Evolutionary conservation across 2,888 invertebrate genomes (phyloP), one percentile per base, ranked within the genome.

Genomic region (Athrips mouffetella): DNA sequence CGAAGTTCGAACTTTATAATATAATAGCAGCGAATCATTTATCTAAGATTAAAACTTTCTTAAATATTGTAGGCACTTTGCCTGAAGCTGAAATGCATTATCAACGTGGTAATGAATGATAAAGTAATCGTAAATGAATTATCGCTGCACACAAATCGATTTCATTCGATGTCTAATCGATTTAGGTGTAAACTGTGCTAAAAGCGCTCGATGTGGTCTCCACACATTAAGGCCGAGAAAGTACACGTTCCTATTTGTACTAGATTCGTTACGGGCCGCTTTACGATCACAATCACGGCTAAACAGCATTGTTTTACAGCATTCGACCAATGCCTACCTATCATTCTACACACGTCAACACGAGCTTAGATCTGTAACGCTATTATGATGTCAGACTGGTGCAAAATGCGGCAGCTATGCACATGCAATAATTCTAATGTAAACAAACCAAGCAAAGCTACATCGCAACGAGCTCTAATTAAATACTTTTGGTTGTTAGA

Each of bases 101-200:
- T 65, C 59, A 66, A 62, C 60, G 65, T 30, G 41, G 31, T 30
- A 51, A 51, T 53, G 51, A 68, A 63, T 74, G 68, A 78, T 81
- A 82, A 82, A 73, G 62, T 49, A 60, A 76, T 78, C 70, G 76
- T 76, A 78, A 78, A 77, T 66, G 72, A 79, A 76, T 80, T 81
- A 80, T 80, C 77, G 73, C 67, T 53, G 62, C 65, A 55, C 66
- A 75, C 66, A 74, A 86, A 87, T 87, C 80, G 74, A 86, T 86
- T 87, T 78, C 76, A 67, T 72, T 75, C 78, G 76, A 83, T 83
- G 76, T 82, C 76, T 62, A 86, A 87, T 86, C 80, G 84, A 87
- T 87, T 87, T 73, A 75, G 67, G 80, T 85, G 85, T 82, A 78
- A 83, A 81, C 80, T 82, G 79, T 76, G 76, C 71, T 78, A 77